These are phyloP conservation scores for Solea solea DNA, from an alignment of 2,113 vertebrate genomes.

Conservation along the genomic window DNA sequence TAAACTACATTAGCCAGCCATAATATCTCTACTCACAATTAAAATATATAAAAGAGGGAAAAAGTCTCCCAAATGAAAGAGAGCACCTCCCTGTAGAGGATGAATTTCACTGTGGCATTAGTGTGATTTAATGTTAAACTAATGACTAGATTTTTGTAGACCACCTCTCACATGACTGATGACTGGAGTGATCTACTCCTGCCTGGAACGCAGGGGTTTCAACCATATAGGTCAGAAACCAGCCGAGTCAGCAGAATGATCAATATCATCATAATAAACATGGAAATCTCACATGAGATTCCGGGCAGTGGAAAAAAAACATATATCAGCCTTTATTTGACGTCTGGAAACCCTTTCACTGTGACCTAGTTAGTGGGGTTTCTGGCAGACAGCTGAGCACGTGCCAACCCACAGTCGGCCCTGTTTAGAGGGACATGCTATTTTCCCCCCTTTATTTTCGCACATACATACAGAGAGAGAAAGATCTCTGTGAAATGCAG, in stretches of 20 bases:
- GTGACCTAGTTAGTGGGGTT: conserved; percentile 69
- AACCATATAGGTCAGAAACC: conserved; percentile 36
- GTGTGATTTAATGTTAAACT: conserved; percentile 46
- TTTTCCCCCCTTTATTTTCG: conserved; percentile 21
- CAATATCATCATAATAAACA: conserved; percentile 69
- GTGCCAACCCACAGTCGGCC: conserved; percentile 35
- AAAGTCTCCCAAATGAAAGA: conserved; percentile 5
- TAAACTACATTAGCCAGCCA: neutral
- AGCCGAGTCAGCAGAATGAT: conserved; percentile 56
- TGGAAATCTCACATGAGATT: conserved; percentile 52
- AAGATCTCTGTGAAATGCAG: too few species aligned
- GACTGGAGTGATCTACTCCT: conserved; percentile 34
- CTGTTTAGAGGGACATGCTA: conserved; percentile 28
- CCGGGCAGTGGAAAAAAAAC: conserved; percentile 58
- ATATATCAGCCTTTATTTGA: conserved; percentile 65
- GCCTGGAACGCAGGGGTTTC: conserved; percentile 12
- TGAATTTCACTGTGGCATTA: conserved; percentile 31
- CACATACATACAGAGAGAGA: conserved; percentile 4
- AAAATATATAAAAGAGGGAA: neutral
- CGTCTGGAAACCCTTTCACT: conserved; percentile 59
- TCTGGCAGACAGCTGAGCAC: conserved; percentile 58
- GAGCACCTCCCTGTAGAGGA: neutral
- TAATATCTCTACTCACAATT: too few species aligned
- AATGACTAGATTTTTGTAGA: conserved; percentile 29
- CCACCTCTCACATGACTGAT: conserved; percentile 42